phyloP scores from a whole-genome alignment of 2,888 invertebrate species.

The Hyposoter dolosus region DNA sequence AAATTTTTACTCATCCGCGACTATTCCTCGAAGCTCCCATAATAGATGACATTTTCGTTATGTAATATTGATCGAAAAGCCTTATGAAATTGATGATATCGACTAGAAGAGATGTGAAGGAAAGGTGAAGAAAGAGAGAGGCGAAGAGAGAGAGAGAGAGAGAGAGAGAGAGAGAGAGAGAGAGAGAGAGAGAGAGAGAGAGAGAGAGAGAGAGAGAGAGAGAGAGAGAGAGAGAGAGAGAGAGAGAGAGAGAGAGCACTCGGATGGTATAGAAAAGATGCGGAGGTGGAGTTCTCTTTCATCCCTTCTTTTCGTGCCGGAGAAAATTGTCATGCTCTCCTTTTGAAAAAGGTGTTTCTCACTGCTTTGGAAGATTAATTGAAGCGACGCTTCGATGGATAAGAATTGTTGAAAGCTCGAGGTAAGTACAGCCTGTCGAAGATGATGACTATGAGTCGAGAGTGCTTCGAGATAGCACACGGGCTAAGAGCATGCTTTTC shows the following conservation, averaged over 20 bases:
- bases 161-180: slow-evolving; percentile 2
- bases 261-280: slow-evolving; percentile 27
- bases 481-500: neutral
- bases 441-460: slow-evolving; percentile 23
- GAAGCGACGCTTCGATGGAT: slow-evolving; percentile 43
- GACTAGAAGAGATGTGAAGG: neutral
- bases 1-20: slow-evolving; percentile 27
- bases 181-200: slow-evolving; percentile 1
- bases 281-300: slow-evolving; percentile 8
- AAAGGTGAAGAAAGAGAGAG: neutral
- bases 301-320: slow-evolving; percentile 17
- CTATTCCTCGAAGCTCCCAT: slow-evolving; percentile 44
- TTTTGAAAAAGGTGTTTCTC: slow-evolving; percentile 53
- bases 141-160: slow-evolving; percentile 1
- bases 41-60: slow-evolving; percentile 51
- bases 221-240: slow-evolving; percentile 2
- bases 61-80: slow-evolving; percentile 56
- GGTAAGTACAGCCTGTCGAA: slow-evolving; percentile 18
- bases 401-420: slow-evolving; percentile 21
- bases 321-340: slow-evolving; percentile 14
- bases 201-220: neutral
- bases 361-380: slow-evolving; percentile 57
- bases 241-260: slow-evolving; percentile 13
- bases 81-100: slow-evolving; percentile 58
- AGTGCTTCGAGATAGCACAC: slow-evolving; percentile 23